phyloP scores from a whole-genome alignment of 2,113 vertebrate genomes.

The Apeltes quadracus region DNA sequence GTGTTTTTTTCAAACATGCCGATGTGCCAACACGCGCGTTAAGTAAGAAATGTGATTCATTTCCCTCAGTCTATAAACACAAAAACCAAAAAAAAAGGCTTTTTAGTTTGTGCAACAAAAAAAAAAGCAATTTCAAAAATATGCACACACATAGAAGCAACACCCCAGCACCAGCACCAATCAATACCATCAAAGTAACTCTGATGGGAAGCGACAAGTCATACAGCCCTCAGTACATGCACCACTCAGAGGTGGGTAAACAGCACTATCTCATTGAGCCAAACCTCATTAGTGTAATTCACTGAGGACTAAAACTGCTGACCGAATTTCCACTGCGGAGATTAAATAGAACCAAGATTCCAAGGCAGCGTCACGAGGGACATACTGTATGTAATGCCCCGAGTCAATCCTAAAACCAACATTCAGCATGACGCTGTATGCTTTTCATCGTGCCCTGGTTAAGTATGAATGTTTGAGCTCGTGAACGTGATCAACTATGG shows the following conservation, averaged over 20 bases:
- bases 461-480: not conserved
- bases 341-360: slow-evolving; percentile 39
- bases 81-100: not conserved
- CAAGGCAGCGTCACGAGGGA: slow-evolving; percentile 15
- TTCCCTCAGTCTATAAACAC: slow-evolving; percentile 46
- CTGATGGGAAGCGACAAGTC: slow-evolving; percentile 12
- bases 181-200: slow-evolving; percentile 6
- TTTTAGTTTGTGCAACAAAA: not conserved
- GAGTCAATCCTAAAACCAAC: slow-evolving; percentile 22
- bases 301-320: slow-evolving; percentile 19
- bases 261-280: not conserved
- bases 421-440: not conserved
- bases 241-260: slow-evolving; percentile 18
- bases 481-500: not conserved
- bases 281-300: slow-evolving; percentile 28
- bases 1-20: slow-evolving; percentile 23
- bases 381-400: slow-evolving; percentile 1
- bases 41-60: slow-evolving; percentile 49
- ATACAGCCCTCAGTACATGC: slow-evolving; percentile 4
- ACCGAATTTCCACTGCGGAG: slow-evolving; percentile 23
- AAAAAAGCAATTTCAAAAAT: not conserved
- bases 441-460: not conserved
- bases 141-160: not conserved
- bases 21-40: slow-evolving; percentile 46
- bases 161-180: not conserved